Base-by-base conservation (phyloP, 1,140 invertebrate genomes). In the Solenopsis invicta region DNA sequence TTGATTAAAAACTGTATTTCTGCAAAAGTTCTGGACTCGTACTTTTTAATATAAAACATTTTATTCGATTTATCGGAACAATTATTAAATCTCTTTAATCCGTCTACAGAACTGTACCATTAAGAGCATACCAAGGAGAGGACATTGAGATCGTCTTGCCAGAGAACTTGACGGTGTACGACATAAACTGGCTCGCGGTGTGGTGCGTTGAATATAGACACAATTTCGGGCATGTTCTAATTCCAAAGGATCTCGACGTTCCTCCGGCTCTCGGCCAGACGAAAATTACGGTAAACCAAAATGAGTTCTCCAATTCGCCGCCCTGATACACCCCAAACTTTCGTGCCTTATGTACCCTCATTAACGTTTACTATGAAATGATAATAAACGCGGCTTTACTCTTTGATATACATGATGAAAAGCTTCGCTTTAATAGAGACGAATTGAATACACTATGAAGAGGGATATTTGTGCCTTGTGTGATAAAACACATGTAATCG, bases 181-280 rank as follows among this genome's bases (percentile, higher is more conserved):
- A 99, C 93, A 98, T 99, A 74, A 98, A 99, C 93, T 99, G 98
- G 98, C 95, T 99, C n/a, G 96, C 97, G 0, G 97, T 99, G 0
- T 99, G 98, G 98, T 98, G 98, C 93, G 97, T 98, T 10, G 96
- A 97, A 93, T 98, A 98, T 93, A 96, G 97, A 48, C 98, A 99
- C 90, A 99, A 99, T 95, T 99, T 99, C 91, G 98, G 98, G 0
- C 98, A 99, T 89, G 98, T 99, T 1, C 96, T 97, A 87, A 98
- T 99, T 78, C 98, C 98, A 0, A 97, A 98, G 93, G 97, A 98
- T 91, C 93, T 99, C 81, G 98, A 99, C 91, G 98, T 99, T 3
- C 98, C 98, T 0, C 98, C 98, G 0, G 98, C 98, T 1, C 94
- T 98, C 75, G 98, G 98, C 41, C 98, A 98, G 94, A 98, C 98